These are phyloP conservation scores for Mechanitis messenoides DNA, from an alignment of 2,888 invertebrate species.

Conservation along the genomic window DNA sequence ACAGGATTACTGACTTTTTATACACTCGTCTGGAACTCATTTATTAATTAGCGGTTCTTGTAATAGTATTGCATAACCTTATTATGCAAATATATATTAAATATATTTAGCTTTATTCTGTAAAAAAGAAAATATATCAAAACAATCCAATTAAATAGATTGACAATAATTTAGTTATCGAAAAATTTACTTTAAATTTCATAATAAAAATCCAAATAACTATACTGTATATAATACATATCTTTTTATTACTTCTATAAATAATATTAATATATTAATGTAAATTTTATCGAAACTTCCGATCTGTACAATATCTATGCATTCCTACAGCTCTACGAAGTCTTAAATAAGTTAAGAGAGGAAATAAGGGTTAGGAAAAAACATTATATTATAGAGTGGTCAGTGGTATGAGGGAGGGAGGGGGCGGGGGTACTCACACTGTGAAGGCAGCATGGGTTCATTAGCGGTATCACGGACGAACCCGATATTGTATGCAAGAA, in stretches of 20 bases:
- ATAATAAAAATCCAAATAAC: too few species aligned
- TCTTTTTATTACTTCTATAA: too few species aligned
- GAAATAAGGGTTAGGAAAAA: slow-evolving; percentile 3
- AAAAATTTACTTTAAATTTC: too few species aligned
- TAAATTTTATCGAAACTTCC: not conserved
- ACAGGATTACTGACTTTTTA: slow-evolving; percentile 17
- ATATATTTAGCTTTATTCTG: too few species aligned
- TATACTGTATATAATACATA: too few species aligned
- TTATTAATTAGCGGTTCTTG: slow-evolving; percentile 16
- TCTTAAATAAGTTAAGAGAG: not conserved
- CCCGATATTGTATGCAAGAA: slow-evolving; percentile 49
- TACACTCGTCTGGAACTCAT: slow-evolving; percentile 11
- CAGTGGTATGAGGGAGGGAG: slow-evolving; percentile 40
- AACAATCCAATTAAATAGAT: not conserved
- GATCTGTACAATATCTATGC: not conserved
- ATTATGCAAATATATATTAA: not conserved
- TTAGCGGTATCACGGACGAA: slow-evolving; percentile 62
- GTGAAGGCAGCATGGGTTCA: slow-evolving; percentile 71
- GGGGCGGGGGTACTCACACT: slow-evolving; percentile 48
- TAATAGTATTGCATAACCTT: slow-evolving; percentile 2
- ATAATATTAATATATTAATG: not conserved
- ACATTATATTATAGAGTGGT: not conserved
- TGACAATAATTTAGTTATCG: too few species aligned
- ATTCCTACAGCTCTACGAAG: not conserved
- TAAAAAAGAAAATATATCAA: not conserved